Evolutionary conservation across 2,797 vertebrate species (phyloP).

Genomic region (Meriones psammophilus): DNA sequence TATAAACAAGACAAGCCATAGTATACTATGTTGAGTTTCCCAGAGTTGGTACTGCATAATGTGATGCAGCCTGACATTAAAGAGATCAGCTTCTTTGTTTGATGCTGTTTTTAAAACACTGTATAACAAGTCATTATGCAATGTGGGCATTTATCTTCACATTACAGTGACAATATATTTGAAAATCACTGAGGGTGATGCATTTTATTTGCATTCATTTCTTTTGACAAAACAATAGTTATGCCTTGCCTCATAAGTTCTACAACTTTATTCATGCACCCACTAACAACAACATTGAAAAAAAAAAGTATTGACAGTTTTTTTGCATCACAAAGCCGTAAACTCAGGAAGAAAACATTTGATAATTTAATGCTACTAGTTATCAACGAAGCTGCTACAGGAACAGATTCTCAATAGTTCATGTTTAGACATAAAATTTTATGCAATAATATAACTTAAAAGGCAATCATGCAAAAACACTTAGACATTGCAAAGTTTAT

Average conservation of each 20-base stretch:
- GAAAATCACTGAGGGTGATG: slow-evolving; percentile 68
- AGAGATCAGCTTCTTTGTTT: slow-evolving; percentile 54
- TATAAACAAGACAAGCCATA: slow-evolving; percentile 65
- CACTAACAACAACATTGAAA: not conserved
- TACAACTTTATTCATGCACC: slow-evolving; percentile 47
- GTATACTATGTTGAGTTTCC: slow-evolving; percentile 68
- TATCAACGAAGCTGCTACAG: not conserved
- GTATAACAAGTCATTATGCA: slow-evolving; percentile 77
- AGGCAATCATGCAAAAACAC: not conserved
- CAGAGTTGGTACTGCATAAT: slow-evolving; percentile 39
- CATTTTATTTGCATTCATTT: slow-evolving; percentile 79
- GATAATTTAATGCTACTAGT: slow-evolving; percentile 35
- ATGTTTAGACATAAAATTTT: slow-evolving; percentile 39
- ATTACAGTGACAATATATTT: slow-evolving; percentile 73
- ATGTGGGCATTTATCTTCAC: slow-evolving; percentile 76
- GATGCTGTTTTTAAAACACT: slow-evolving; percentile 73
- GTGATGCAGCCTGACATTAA: not conserved
- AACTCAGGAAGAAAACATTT: slow-evolving; percentile 52
- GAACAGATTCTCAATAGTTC: not conserved
- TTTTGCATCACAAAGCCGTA: slow-evolving; percentile 51
- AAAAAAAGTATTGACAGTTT: not conserved
- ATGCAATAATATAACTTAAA: not conserved
- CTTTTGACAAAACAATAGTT: slow-evolving; percentile 73
- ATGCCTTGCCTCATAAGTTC: slow-evolving; percentile 72
- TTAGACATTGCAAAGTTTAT: not conserved